Percentiles rank a stretch among this genome's conserved stretches.
Conservation (phyloP, 2,113 vertebrate genomes). For the Oenanthe melanoleuca region DNA sequence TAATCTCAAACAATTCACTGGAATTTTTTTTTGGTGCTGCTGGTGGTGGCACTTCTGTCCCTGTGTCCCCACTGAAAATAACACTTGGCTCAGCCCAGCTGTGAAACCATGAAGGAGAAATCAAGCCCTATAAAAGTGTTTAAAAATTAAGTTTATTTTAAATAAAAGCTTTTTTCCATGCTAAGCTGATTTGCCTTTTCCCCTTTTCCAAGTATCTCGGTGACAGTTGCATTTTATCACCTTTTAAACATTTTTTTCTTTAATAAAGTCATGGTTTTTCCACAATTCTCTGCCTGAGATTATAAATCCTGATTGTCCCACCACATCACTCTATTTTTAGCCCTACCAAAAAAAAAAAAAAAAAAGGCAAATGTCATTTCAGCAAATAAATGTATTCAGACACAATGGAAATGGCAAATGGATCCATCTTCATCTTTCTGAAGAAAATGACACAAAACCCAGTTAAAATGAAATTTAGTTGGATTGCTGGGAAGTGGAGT, state of each 20-base stretch:
- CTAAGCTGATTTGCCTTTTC: background rate
- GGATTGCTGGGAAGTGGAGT: background rate
- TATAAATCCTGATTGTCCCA: background rate
- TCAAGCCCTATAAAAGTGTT: background rate
- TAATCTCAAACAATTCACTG: background rate
- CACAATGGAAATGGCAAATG: background rate
- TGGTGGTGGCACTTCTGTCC: no score
- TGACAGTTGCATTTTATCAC: background rate
- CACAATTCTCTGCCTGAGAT: background rate
- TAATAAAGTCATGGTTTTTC: background rate
- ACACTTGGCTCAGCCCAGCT: background rate
- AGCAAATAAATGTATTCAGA: background rate
- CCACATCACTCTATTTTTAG: background rate
- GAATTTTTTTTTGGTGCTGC: background rate
- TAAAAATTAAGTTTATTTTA: background rate
- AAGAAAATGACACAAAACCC: background rate
- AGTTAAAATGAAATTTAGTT: background rate
- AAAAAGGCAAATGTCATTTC: background rate
- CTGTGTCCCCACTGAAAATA: background rate
- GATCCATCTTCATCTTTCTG: background rate
- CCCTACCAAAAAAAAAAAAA: background rate
- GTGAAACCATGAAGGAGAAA: background rate
- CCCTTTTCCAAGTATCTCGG: rapidly evolving
- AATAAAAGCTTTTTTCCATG: background rate
- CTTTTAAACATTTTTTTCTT: background rate